A percentile compares a stretch with the other conserved stretches of the same genome.
Conservation (phyloP, 2,888 invertebrate species). For the Parochlus steinenii region DNA sequence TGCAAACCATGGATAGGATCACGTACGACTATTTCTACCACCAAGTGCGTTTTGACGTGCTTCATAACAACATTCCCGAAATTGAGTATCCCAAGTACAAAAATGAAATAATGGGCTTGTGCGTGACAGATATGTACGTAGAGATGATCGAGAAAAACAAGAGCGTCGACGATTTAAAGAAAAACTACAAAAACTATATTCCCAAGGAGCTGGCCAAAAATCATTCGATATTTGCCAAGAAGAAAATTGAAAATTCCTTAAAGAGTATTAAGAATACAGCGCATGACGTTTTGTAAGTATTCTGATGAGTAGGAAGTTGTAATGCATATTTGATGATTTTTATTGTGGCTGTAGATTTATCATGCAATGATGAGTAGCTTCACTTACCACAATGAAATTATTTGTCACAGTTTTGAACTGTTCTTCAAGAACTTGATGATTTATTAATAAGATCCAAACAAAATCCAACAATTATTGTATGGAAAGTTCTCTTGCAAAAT, state of each 20-base stretch:
- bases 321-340: not conserved
- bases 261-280: constrained; percentile 37
- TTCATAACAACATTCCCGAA: constrained; percentile 62
- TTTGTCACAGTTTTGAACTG: no score
- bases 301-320: not conserved
- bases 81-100: constrained; percentile 62
- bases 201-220: constrained; percentile 60
- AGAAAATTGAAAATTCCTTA: constrained; percentile 52
- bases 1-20: constrained; percentile 40
- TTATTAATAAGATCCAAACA: no score
- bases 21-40: constrained; percentile 76
- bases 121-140: constrained; percentile 75
- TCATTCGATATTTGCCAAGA: constrained; percentile 59
- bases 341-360: not conserved
- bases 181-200: constrained; percentile 67
- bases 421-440: no score
- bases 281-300: constrained; percentile 42
- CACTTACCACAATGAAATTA: no score
- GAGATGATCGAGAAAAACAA: constrained; percentile 60
- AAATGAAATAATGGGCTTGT: constrained; percentile 63
- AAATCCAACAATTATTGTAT: no score
- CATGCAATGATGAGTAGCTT: no score
- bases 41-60: constrained; percentile 68
- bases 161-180: constrained; percentile 48
- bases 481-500: no score